Evolutionary conservation across 2,113 vertebrate genomes (phyloP).

Genomic region (Lutjanus erythropterus): DNA sequence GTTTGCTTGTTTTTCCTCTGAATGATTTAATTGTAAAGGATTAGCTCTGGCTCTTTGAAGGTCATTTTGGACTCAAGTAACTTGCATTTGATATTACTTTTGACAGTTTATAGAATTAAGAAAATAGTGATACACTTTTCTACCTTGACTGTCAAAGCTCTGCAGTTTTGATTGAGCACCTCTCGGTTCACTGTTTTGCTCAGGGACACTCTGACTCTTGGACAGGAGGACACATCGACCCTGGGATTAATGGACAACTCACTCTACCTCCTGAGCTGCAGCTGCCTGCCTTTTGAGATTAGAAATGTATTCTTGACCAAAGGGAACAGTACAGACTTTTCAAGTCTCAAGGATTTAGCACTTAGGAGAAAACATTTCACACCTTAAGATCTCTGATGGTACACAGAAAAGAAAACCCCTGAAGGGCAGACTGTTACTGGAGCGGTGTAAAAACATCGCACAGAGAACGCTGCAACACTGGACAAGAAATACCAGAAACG

Average conservation of each 20-base stretch:
- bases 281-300: not conserved
- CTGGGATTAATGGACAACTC: not conserved
- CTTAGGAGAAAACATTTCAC: constrained; percentile 2
- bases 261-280: not conserved
- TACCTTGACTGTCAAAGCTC: too few species aligned
- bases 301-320: not conserved
- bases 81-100: not conserved
- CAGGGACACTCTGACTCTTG: not conserved
- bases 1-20: not conserved
- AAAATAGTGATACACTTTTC: not conserved
- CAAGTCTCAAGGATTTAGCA: not conserved
- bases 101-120: not conserved
- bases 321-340: not conserved
- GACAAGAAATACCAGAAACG: too few species aligned
- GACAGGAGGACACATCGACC: not conserved
- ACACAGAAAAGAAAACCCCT: not conserved
- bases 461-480: too few species aligned
- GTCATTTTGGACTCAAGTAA: not conserved
- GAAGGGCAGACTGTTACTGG: too few species aligned
- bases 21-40: not conserved
- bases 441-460: too few species aligned
- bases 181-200: not conserved
- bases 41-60: not conserved
- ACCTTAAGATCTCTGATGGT: not conserved
- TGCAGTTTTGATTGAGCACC: not conserved